Conservation (phyloP, 2,113 vertebrate species). For the Lamprotornis superbus region DNA sequence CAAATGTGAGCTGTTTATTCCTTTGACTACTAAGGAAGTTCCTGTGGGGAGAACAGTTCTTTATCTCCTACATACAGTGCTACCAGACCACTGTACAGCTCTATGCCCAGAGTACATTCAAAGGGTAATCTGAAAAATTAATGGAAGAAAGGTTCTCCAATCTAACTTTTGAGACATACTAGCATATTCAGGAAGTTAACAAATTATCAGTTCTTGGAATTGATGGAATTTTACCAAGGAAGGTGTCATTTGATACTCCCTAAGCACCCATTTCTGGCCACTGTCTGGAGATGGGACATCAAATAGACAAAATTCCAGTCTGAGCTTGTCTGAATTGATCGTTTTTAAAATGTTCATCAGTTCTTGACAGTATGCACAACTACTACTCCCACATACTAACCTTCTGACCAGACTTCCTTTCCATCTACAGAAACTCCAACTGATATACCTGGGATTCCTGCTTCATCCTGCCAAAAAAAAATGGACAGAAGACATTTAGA, state of each 20-base stretch:
- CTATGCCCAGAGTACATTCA: background rate
- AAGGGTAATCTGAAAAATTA: background rate
- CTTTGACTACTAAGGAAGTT: background rate
- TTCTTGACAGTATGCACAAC: background rate
- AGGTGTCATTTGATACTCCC: background rate
- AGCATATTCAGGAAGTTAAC: background rate
- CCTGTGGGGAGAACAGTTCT: background rate
- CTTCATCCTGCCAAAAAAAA: slow-evolving; percentile 81
- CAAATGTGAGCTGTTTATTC: background rate
- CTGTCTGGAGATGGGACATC: rapidly evolving
- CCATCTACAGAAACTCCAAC: slow-evolving; percentile 95
- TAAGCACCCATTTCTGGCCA: background rate
- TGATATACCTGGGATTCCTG: slow-evolving; percentile 89
- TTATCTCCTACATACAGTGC: background rate
- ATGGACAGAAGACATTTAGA: background rate
- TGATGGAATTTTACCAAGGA: background rate
- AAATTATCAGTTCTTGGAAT: background rate
- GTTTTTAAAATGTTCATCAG: background rate
- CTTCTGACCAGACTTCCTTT: slow-evolving; percentile 89
- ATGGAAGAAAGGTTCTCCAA: background rate
- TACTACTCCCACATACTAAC: slow-evolving; percentile 59
- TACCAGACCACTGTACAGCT: background rate
- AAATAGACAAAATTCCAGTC: background rate
- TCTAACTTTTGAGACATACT: background rate
- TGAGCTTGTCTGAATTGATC: background rate